phyloP scores from a whole-genome alignment of 2,797 vertebrate species.

The Typhlichthys eigenmanni region DNA sequence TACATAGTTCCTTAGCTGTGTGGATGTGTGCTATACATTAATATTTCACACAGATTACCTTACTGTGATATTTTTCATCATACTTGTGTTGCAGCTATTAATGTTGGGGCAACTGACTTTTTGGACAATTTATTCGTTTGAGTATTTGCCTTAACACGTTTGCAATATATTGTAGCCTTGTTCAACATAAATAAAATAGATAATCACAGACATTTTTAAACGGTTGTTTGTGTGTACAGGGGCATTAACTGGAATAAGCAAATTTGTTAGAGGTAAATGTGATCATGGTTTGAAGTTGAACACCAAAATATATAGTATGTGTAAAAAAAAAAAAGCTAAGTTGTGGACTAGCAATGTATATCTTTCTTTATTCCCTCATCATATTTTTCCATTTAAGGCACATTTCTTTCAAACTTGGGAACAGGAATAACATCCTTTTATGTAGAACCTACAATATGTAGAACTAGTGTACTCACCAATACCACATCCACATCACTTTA shows the following conservation, averaged over 20 bases:
- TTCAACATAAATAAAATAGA: too few relatives aligned
- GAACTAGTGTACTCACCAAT: neutral
- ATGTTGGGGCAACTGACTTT: too few relatives aligned
- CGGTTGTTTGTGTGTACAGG: neutral
- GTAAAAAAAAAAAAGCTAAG: neutral
- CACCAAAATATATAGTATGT: too few relatives aligned
- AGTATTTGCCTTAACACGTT: too few relatives aligned
- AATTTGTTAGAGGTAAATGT: neutral
- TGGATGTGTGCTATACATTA: conserved; percentile 10
- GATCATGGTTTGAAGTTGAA: neutral
- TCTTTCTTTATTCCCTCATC: conserved; percentile 24
- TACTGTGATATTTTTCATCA: too few relatives aligned
- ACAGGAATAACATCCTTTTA: conserved; percentile 28
- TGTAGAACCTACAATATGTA: neutral
- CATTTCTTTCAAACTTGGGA: conserved; percentile 32
- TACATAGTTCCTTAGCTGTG: conserved; percentile 35
- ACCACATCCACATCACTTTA: neutral
- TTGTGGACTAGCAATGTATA: conserved; percentile 16
- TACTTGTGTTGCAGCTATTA: neutral
- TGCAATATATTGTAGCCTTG: too few relatives aligned
- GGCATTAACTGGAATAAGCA: neutral
- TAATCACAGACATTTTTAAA: too few relatives aligned
- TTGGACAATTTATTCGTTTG: too few relatives aligned
- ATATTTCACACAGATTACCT: too few relatives aligned
- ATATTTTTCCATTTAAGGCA: conserved; percentile 35